Evolutionary conservation across 2,888 invertebrate genomes (phyloP).

Genomic region (Lepas anatifera): DNA sequence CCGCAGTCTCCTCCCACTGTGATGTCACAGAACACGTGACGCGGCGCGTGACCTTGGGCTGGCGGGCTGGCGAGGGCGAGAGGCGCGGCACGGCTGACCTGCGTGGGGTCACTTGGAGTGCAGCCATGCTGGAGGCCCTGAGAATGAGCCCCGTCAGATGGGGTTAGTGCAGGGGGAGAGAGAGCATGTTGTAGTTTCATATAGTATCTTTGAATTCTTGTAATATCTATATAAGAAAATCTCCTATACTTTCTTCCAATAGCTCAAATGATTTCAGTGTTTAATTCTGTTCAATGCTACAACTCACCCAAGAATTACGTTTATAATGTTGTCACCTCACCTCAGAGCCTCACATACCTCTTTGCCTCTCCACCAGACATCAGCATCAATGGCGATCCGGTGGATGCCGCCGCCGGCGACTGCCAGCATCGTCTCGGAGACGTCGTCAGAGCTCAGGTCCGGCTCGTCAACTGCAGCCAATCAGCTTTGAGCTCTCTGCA

Average conservation of each 20-base stretch:
- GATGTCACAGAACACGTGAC: conserved; percentile 17
- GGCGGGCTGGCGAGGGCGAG: conserved; percentile 21
- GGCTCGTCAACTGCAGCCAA: conserved; percentile 21
- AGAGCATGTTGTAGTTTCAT: too few species aligned
- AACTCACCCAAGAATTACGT: too few species aligned
- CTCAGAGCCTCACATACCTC: too few species aligned
- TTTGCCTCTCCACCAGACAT: too few species aligned
- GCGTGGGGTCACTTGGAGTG: conserved; percentile 19
- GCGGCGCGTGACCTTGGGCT: conserved; percentile 20
- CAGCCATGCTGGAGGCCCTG: not conserved
- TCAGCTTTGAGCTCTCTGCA: conserved; percentile 20
- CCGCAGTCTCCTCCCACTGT: too few species aligned
- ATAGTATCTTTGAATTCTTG: too few species aligned
- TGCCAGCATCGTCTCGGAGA: not conserved
- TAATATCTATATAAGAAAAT: too few species aligned
- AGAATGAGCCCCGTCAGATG: not conserved
- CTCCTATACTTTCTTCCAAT: too few species aligned
- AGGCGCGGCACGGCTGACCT: conserved; percentile 22
- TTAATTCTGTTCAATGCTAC: too few species aligned
- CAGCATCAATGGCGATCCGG: not conserved
- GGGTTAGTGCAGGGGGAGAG: not conserved
- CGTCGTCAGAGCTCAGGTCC: not conserved
- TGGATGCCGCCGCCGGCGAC: too few species aligned
- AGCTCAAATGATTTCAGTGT: too few species aligned
- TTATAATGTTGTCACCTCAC: too few species aligned